Evolutionary conservation across 2,113 vertebrate genomes (phyloP).

Genomic region (Pseudorasbora parva): DNA sequence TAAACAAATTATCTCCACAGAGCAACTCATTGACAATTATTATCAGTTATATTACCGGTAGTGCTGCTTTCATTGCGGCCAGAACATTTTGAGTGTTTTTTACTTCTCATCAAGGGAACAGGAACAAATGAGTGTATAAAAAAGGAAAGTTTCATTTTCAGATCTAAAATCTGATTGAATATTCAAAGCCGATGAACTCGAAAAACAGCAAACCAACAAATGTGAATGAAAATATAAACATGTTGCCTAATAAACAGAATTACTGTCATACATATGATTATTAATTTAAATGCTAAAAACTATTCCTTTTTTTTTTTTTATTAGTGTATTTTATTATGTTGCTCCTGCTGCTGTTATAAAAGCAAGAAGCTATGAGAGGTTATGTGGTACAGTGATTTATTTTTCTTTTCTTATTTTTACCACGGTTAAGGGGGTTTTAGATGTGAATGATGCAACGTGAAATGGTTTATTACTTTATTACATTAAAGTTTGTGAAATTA

Average conservation of each 20-base stretch:
- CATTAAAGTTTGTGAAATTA: not conserved
- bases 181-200: not conserved
- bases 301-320: not conserved
- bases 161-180: not conserved
- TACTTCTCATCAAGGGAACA: not conserved
- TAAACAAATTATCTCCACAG: not conserved
- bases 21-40: not conserved
- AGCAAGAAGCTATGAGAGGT: not conserved
- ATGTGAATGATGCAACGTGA: not conserved
- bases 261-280: not conserved
- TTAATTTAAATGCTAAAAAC: not conserved
- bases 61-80: not conserved
- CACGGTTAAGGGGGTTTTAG: not conserved
- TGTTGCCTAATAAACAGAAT: not conserved
- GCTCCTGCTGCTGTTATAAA: not conserved
- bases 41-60: conserved; percentile 9
- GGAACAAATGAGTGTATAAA: not conserved
- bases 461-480: not conserved
- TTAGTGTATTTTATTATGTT: not conserved
- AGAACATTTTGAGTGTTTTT: not conserved
- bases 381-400: not conserved
- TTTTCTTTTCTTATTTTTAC: not conserved
- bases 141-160: no score
- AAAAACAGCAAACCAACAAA: not conserved
- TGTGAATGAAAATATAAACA: not conserved